These are phyloP conservation scores for Gymnothorax javanicus DNA, from an alignment of 2,797 vertebrate genomes.

Conservation along the genomic window DNA sequence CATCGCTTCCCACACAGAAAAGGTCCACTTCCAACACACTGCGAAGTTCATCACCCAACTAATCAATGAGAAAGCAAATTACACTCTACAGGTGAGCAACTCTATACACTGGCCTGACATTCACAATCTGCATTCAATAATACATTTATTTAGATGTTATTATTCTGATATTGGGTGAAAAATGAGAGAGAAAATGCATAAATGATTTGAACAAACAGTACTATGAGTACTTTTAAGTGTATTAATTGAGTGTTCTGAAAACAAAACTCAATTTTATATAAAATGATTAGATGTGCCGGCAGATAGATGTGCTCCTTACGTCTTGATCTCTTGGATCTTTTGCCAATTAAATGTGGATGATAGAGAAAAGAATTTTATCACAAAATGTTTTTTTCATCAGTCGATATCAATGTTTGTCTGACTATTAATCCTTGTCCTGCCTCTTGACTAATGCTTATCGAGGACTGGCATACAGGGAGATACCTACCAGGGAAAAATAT, in stretches of 20 bases:
- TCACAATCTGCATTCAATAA: not conserved
- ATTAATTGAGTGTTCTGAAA: conserved; percentile 47
- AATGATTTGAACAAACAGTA: not conserved
- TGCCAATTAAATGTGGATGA: no score
- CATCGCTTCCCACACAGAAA: conserved; percentile 73
- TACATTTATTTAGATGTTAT: not conserved
- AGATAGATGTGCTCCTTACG: no score
- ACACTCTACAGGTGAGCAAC: conserved; percentile 89
- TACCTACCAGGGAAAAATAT: no score
- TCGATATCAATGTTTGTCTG: no score
- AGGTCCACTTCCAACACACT: conserved; percentile 97
- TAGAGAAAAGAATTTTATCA: no score
- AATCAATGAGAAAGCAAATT: conserved; percentile 91
- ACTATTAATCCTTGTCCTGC: no score
- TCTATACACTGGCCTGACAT: not conserved
- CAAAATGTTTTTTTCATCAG: no score
- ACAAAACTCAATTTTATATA: conserved; percentile 57
- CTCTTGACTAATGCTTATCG: no score
- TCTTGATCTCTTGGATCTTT: no score
- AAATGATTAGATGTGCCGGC: conserved; percentile 55
- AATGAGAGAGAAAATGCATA: not conserved
- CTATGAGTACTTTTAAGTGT: not conserved
- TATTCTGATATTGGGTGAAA: not conserved
- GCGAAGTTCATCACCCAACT: conserved; percentile 93
- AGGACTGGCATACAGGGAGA: no score